Evolutionary conservation across 2,888 invertebrate species (phyloP), one percentile per base, ranked within the genome.

Genomic region (Clunio marinus): DNA sequence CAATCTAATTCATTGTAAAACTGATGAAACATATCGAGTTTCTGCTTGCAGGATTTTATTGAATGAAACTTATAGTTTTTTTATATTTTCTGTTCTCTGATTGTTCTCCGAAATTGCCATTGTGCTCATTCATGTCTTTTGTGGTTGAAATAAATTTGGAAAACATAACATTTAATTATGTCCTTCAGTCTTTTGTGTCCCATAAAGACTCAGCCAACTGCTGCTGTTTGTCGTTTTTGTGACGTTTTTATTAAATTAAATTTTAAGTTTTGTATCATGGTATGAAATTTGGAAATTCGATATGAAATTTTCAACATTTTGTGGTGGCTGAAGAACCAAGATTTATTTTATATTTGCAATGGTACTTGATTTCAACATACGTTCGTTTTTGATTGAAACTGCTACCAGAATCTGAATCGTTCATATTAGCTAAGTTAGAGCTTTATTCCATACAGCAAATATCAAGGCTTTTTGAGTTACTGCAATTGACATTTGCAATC

Each of bases 211-310:
- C 20, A 22, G 17, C 5, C 51, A 51, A 22, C 22, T 51, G 51
- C 51, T 22, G 41, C 10, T 15, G 15, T 41, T 41, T 10, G n/a
- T n/a, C n/a, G 41, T 41, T 41, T 41, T 17, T 45, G 45, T 51
- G 51, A 51, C 51, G 51, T 51, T 51, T 22, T 51, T 22, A 51
- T 51, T 4, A 22, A 51, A 51, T 51, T 51, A 51, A 41, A 41
- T n/a, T n/a, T n/a, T n/a, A n/a, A n/a, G 5, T 17, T 41, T 41
- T 41, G 41, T 41, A 41, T 2, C 41, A 41, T 41, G 41, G 41
- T 15, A n/a, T 15, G 41, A 41, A 41, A n/a, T n/a, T n/a, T n/a
- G n/a, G n/a, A n/a, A n/a, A n/a, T n/a, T n/a, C n/a, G n/a, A n/a
- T n/a, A n/a, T n/a, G n/a, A n/a, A n/a, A n/a, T n/a, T n/a, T n/a